phyloP scores from a whole-genome alignment of 2,888 invertebrate genomes.

The Boloria euphrosyne region DNA sequence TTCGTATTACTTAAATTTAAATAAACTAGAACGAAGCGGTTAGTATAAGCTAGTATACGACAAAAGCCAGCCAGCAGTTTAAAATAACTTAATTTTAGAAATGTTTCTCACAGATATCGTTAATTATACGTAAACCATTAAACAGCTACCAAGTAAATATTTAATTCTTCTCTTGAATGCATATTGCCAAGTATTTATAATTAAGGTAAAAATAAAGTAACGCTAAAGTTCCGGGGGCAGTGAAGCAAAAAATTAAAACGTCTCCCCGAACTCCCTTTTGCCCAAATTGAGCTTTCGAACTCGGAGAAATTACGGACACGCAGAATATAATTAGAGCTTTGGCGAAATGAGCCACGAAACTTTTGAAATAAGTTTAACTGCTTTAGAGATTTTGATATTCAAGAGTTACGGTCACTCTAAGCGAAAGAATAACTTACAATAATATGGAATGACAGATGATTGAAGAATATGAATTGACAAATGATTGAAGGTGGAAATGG shows the following conservation, averaged over 20 bases:
- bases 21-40: too few relatives aligned
- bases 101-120: not conserved
- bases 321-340: slow-evolving; percentile 13
- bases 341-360: slow-evolving; percentile 3
- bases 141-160: slow-evolving; percentile 35
- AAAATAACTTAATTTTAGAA: too few relatives aligned
- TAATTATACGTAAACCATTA: not conserved
- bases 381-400: not conserved
- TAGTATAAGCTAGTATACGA: too few relatives aligned
- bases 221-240: slow-evolving; percentile 51
- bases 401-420: not conserved
- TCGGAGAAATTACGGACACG: slow-evolving; percentile 14
- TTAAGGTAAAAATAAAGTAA: slow-evolving; percentile 65
- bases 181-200: slow-evolving; percentile 62
- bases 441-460: too few relatives aligned
- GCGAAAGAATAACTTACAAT: too few relatives aligned
- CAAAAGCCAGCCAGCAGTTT: too few relatives aligned
- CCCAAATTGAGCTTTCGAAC: slow-evolving; percentile 13
- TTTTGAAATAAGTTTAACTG: not conserved
- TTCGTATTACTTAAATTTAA: too few relatives aligned
- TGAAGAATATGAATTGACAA: too few relatives aligned
- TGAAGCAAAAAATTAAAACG: slow-evolving; percentile 76
- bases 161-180: slow-evolving; percentile 42
- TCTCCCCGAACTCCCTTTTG: slow-evolving; percentile 42
- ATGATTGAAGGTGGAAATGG: too few relatives aligned